These are phyloP conservation scores for Cygnus atratus DNA, from an alignment of 2,113 vertebrate species.

Conservation along the genomic window DNA sequence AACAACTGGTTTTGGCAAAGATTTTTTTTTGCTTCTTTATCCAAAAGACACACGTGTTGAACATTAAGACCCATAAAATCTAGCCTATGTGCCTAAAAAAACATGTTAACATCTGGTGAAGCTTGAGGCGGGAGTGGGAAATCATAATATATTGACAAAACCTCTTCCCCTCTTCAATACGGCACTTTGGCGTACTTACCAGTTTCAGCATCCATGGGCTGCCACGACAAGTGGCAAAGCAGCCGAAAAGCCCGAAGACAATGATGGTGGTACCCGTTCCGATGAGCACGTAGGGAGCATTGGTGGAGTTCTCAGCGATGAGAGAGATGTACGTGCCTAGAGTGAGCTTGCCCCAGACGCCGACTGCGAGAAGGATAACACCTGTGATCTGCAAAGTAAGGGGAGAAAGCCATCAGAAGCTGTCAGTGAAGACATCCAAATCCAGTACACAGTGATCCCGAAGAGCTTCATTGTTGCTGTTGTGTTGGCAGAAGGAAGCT, in stretches of 20 bases:
- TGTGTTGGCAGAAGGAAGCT: neutral
- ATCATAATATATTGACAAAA: neutral
- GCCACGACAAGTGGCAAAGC: conserved; percentile 96
- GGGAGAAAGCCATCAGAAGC: neutral
- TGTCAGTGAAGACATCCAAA: neutral
- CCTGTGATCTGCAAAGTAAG: conserved; percentile 89
- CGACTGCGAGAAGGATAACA: conserved; percentile 94
- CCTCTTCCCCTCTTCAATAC: neutral
- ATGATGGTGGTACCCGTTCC: conserved; percentile 97
- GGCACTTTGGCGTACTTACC: conserved; percentile 76
- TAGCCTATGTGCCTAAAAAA: neutral
- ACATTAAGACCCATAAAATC: neutral
- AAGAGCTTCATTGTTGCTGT: neutral
- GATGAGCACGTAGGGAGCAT: conserved; percentile 96
- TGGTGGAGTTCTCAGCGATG: conserved; percentile 98
- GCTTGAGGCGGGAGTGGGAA: neutral
- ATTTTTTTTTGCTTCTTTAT: neutral
- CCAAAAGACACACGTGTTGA: neutral
- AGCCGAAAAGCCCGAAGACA: conserved; percentile 96
- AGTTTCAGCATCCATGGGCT: conserved; percentile 99
- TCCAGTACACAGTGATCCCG: neutral
- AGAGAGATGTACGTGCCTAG: conserved; percentile 97
- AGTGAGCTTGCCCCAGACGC: conserved; percentile 97
- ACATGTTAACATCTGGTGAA: neutral
- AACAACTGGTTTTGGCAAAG: neutral